A percentile compares a stretch with the other conserved stretches of the same genome.
These are phyloP conservation scores for Crotalus horridus DNA, from an alignment of 2,113 vertebrate genomes.

Conservation along the genomic window DNA sequence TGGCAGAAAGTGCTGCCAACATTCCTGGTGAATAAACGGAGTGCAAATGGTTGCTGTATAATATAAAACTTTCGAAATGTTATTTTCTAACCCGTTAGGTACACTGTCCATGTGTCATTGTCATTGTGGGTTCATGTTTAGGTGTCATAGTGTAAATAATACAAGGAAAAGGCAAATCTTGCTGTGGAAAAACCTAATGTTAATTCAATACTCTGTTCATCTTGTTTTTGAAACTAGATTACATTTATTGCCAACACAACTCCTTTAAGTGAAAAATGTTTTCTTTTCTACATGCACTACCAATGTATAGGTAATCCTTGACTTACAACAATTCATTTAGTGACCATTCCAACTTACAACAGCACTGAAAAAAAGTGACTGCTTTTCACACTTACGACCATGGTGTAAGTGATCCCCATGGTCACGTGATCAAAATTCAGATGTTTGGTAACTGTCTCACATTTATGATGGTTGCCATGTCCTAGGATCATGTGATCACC, in stretches of 20 bases:
- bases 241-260: not conserved
- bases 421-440: not conserved
- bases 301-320: not conserved
- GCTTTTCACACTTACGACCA: not conserved
- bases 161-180: not conserved
- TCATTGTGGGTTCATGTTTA: not conserved
- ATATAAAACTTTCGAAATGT: not conserved
- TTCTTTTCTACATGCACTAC: not conserved
- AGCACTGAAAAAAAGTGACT: not conserved
- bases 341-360: not conserved
- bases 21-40: not conserved
- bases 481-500: not conserved
- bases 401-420: not conserved
- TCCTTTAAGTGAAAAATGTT: not conserved
- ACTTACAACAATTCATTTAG: not conserved
- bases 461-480: not conserved
- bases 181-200: not conserved
- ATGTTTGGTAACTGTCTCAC: not conserved
- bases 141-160: not conserved
- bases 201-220: not conserved
- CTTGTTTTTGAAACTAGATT: not conserved
- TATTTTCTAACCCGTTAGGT: not conserved
- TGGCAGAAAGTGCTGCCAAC: slow-evolving; percentile 1
- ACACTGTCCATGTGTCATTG: not conserved
- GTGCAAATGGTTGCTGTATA: not conserved